Conservation (phyloP, 2,888 invertebrate species). For the Sialis lutaria region DNA sequence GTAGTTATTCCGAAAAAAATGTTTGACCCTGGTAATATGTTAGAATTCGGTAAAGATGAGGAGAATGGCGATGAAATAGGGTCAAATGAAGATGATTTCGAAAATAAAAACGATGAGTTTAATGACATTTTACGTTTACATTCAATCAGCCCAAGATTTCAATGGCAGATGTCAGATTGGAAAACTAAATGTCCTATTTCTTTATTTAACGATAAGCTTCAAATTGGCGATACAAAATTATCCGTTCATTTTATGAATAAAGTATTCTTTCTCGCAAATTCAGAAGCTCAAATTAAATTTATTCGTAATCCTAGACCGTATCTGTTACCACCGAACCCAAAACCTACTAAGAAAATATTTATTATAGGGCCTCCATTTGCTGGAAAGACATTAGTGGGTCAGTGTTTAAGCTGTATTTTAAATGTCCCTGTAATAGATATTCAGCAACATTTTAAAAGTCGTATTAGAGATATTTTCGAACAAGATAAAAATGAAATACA, state of each 20-base stretch:
- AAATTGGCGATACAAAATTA: slow-evolving; percentile 32
- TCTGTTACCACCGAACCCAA: slow-evolving; percentile 35
- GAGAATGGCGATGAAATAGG: slow-evolving; percentile 13
- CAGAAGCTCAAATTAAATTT: slow-evolving; percentile 32
- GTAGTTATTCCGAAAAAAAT: slow-evolving; percentile 21
- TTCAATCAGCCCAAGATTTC: slow-evolving; percentile 19
- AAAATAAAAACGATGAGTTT: slow-evolving; percentile 16
- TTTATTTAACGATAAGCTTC: slow-evolving; percentile 32
- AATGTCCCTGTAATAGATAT: slow-evolving; percentile 29
- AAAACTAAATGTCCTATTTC: slow-evolving; percentile 43
- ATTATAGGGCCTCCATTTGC: slow-evolving; percentile 39
- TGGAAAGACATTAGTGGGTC: slow-evolving; percentile 39
- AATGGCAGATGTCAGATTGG: slow-evolving; percentile 38
- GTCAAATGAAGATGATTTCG: not conserved
- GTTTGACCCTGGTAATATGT: slow-evolving; percentile 8
- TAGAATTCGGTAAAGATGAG: slow-evolving; percentile 4
- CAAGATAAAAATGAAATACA: slow-evolving; percentile 14
- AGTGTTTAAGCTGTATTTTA: slow-evolving; percentile 34
- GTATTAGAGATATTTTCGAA: slow-evolving; percentile 12
- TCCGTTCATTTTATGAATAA: slow-evolving; percentile 41
- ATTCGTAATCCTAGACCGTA: slow-evolving; percentile 42
- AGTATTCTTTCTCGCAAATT: slow-evolving; percentile 37
- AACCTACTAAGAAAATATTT: slow-evolving; percentile 37
- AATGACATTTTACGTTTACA: slow-evolving; percentile 16
- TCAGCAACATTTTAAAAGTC: slow-evolving; percentile 14